Evolutionary conservation across 2,888 invertebrate genomes (phyloP).

Genomic region (Caenorhabditis sulstoni): DNA sequence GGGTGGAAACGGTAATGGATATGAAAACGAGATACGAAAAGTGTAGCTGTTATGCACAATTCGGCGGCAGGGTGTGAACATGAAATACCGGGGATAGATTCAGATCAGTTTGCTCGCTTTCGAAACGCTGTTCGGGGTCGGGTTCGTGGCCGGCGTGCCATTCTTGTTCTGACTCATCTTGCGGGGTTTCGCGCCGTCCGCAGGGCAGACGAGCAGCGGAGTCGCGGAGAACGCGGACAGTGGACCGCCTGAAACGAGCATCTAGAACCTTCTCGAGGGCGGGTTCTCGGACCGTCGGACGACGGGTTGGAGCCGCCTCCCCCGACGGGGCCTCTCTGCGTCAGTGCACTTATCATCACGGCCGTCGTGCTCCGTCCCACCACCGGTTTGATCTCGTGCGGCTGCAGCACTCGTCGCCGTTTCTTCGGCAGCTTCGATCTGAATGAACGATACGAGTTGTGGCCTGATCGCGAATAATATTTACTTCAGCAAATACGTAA

Average conservation of each 20-base stretch:
- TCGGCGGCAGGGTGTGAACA: background rate
- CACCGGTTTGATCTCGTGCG: conserved; percentile 73
- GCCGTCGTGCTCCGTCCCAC: conserved; percentile 74
- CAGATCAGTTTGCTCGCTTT: conserved; percentile 49
- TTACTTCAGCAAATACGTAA: background rate
- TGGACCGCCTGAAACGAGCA: conserved; percentile 38
- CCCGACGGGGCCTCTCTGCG: conserved; percentile 59
- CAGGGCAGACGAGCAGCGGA: conserved; percentile 65
- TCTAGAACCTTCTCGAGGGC: background rate
- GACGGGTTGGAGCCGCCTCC: conserved; percentile 51
- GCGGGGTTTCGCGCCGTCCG: conserved; percentile 29
- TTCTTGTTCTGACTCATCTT: conserved; percentile 47
- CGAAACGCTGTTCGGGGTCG: conserved; percentile 10
- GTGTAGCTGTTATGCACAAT: background rate
- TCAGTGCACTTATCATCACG: conserved; percentile 70
- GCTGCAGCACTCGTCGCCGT: conserved; percentile 75
- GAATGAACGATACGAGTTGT: conserved; percentile 5
- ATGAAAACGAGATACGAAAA: conserved; percentile 15
- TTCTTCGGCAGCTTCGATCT: conserved; percentile 79
- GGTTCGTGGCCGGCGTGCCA: conserved; percentile 15
- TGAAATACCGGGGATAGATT: background rate
- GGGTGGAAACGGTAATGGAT: conserved; percentile 6
- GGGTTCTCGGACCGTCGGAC: conserved; percentile 28
- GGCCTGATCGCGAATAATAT: conserved; percentile 2
- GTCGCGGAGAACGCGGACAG: conserved; percentile 56